Percentiles rank a stretch among this genome's conserved stretches.
Evolutionary conservation across 2,113 vertebrate species (phyloP).

Genomic region (Emydocephalus ijimae): DNA sequence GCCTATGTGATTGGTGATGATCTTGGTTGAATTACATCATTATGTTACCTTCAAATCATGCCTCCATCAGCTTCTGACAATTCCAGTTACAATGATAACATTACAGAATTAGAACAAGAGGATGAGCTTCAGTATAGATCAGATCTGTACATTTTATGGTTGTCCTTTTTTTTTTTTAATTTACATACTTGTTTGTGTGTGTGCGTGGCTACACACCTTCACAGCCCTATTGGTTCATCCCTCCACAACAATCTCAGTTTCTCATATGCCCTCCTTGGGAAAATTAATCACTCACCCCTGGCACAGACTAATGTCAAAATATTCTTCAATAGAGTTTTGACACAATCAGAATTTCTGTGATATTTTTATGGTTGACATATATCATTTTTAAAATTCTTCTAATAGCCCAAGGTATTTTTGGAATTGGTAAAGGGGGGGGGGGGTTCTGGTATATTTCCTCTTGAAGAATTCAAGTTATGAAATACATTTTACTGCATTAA

Average conservation of each 20-base stretch:
- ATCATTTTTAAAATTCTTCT: background rate
- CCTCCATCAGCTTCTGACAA: background rate
- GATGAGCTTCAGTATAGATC: background rate
- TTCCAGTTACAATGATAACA: background rate
- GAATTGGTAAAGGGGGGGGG: background rate
- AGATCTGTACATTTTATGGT: background rate
- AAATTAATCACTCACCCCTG: background rate
- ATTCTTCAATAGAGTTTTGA: background rate
- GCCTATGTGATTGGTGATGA: background rate
- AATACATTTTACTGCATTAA: background rate
- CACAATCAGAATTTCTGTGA: background rate
- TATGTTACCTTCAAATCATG: background rate
- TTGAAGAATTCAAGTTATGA: background rate
- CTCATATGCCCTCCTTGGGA: background rate
- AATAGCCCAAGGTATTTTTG: background rate
- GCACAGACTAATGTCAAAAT: background rate
- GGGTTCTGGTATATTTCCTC: background rate
- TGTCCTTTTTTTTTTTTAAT: background rate
- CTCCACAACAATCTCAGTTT: background rate
- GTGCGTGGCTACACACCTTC: background rate
- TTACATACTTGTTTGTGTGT: background rate
- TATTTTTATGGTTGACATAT: background rate
- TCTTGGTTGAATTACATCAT: background rate
- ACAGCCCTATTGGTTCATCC: background rate
- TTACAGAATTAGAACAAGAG: background rate